Evolutionary conservation across 2,888 invertebrate genomes (phyloP), one percentile per base, ranked within the genome.

Genomic region (Microdon myrmicae): DNA sequence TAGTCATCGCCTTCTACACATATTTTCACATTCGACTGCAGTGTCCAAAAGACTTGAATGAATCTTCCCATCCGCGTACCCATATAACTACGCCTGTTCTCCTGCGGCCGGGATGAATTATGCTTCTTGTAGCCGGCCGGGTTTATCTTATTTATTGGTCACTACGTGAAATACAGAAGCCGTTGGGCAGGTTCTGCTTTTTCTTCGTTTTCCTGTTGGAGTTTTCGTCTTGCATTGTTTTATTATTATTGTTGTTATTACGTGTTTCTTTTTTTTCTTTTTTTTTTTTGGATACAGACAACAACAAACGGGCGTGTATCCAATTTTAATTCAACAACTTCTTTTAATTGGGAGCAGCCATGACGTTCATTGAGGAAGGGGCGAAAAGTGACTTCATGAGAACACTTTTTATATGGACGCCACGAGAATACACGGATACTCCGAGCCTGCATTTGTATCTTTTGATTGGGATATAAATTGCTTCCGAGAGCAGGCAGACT

Each of bases 141-240:
- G 55, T 28, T 64, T 64, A 58, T 64, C 64, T 64, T 64, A 64
- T 64, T 64, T 64, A 53, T 64, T 64, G 64, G 64, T 64, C 64
- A 64, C 58, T 64, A 47, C 58, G 64, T 58, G 64, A 58, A 64
- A 64, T 64, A 64, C 64, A 64, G 64, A 64, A 64, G 64, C 64
- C 43, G 64, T 64, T 64, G 56, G 64, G 56, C 58, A 45, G 64
- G 64, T 64, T 43, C 43, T 31, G 20, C 14, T 23, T 38, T 25
- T 38, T 59, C 22, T 31, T 41, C 45, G 22, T 31, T 32, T 45
- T 31, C 29, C 25, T 16, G n/a, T 51, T 32, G 14, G 23, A n/a
- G n/a, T n/a, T n/a, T n/a, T n/a, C n/a, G n/a, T n/a, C n/a, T n/a
- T 12, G 2, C 25, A 10, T 29, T 41, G 14, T 23, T 60, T 29